Base-by-base conservation (phyloP, 2,888 invertebrate genomes). In the Thalpophila matura region DNA sequence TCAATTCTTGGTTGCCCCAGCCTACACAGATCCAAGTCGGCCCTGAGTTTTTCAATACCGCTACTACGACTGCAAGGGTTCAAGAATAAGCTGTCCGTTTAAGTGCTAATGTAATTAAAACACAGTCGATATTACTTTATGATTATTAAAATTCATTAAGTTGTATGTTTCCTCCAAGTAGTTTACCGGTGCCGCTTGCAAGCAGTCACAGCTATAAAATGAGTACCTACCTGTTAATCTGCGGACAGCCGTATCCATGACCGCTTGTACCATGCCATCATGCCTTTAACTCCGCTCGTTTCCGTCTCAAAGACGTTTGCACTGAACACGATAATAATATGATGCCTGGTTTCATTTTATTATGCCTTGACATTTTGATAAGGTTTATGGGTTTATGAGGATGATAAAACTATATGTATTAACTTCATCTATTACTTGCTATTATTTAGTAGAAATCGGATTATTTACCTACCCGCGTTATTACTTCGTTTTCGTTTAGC, bases 251-350 rank as follows among this genome's bases (percentile, higher is more conserved):
- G 37, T 35, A 46, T 40, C 33, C 29, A 29, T 14, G 33, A n/a
- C 38, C 33, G 66, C 16, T 7, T 37, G 22, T 9, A 6, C 33
- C n/a, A 26, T 29, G 18, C 5, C 3, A 18, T 40, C 42, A 38
- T 22, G 6, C 26, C 46, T 55, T 71, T 53, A 68, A 29, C 50
- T 35, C 37, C 18, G 12, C 54, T 50, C 61, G 51, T 61, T 61
- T 71, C 74, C 69, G 33, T 43, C 69, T 68, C 47, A 16, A 20
- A 68, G 38, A 49, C 43, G 61, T 61, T 74, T 9, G 47, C 74
- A 68, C 51, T 50, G 29, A 22, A 22, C 54, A 31, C 37, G 37
- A 47, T 51, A 26, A 72, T 55, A 63, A 64, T 31, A 56, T 43
- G 61, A 61, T 51, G 47, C 61, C 38, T 40, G 16, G 51, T 53